These are phyloP conservation scores for Tichodroma muraria DNA, from an alignment of 2,113 vertebrate genomes.

Conservation along the genomic window DNA sequence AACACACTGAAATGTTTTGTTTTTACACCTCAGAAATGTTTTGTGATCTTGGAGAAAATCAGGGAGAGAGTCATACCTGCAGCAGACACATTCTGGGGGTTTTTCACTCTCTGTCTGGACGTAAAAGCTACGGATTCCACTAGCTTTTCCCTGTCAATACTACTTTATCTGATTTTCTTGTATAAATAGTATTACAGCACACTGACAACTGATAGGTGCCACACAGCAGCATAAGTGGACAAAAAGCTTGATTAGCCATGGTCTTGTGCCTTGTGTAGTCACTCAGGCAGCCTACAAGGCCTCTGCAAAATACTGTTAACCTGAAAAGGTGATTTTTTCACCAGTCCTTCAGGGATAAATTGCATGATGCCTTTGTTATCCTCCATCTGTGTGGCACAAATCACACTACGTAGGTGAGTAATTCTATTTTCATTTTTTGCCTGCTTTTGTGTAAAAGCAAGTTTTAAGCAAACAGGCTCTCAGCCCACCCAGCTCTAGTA, in stretches of 20 bases:
- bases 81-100: not conserved
- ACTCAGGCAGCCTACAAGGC: not conserved
- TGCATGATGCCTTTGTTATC: not conserved
- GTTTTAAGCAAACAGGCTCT: not conserved
- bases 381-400: not conserved
- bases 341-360: not conserved
- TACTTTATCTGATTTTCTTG: not conserved
- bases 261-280: not conserved
- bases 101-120: not conserved
- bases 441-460: not conserved
- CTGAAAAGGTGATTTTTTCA: not conserved
- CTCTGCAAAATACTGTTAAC: not conserved
- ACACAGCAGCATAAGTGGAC: not conserved
- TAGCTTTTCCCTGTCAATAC: not conserved
- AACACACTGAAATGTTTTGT: not conserved
- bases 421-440: not conserved
- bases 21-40: not conserved
- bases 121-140: not conserved
- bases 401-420: not conserved
- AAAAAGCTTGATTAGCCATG: not conserved
- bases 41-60: not conserved
- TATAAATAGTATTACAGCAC: not conserved
- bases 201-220: not conserved
- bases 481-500: not conserved
- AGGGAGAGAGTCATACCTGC: not conserved